Base-by-base conservation (phyloP, 2,113 vertebrate genomes). In the Hymenochirus boettgeri region DNA sequence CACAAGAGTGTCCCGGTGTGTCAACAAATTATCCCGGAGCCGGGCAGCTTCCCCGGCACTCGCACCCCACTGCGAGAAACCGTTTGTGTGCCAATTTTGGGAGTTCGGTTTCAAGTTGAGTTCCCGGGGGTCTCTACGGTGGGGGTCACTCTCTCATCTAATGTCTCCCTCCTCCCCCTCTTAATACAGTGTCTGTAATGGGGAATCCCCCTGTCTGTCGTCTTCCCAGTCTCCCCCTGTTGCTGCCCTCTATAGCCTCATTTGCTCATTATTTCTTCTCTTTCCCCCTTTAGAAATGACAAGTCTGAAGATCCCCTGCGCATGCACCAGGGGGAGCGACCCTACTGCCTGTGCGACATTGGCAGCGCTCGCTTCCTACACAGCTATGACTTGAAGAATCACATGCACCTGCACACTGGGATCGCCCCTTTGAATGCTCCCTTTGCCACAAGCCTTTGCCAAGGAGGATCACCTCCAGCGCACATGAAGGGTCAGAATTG, bases 251-350 rank as follows among this genome's bases (percentile, higher is more conserved):
- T 31, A 4, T 31, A 4, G 5, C 29, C 29, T 31, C 5, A 31
- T 31, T 31, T 31, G 29, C 29, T 9, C 29, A 31, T 31, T 31
- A 31, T 5, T 9, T 2, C 1, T 19, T 1, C 25, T 23, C 1
- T 2, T 1, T 3, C 3, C 55, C 7, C 0, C 56, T 4, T 0
- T 1, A 98, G 96, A 81, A 98, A 99, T 0, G 96, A 99, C 77
- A 98, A 99, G 75, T n/a, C 80, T 99, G 80, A 99, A 99, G 87
- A 99, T 98, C 80, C 95, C 80, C 98, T 98, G 95, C 84, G 96
- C 46, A 98, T 97, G 71, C 96, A 99, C 83, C 98, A 94, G 0
- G 96, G 95, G 0, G 96, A 99, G 78, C 88, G 95, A 2, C 96
- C 96, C 1, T 99, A 99, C 74, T 88, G 87, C 0, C n/a, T n/a